Percentiles rank a stretch among this genome's conserved stretches.
Conservation (phyloP, 2,797 vertebrate species). For the Corythornis leucogaster region DNA sequence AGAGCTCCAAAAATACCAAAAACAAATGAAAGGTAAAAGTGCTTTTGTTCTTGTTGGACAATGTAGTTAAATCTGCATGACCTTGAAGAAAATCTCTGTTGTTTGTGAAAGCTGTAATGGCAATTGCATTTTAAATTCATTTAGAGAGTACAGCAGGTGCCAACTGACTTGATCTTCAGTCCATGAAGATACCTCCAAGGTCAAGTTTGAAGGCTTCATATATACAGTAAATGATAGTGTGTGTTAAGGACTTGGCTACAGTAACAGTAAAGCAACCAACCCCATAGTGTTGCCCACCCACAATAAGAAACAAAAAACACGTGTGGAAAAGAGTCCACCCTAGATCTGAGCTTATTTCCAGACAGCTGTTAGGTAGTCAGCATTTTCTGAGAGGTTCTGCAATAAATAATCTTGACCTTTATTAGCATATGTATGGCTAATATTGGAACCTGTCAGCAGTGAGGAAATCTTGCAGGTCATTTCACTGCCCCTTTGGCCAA, state of each 20-base stretch:
- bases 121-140: background rate
- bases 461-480: background rate
- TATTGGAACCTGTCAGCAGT: background rate
- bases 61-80: background rate
- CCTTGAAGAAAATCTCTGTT: background rate
- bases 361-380: background rate
- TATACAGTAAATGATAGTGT: background rate
- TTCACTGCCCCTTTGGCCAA: background rate
- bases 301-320: background rate
- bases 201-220: background rate
- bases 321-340: background rate
- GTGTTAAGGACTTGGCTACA: background rate
- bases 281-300: background rate
- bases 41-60: background rate
- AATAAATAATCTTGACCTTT: background rate
- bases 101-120: background rate
- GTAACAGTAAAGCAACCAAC: background rate
- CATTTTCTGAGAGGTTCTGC: background rate
- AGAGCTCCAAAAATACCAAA: slow-evolving; percentile 94
- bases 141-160: background rate
- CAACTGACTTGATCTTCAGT: background rate
- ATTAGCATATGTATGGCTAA: background rate
- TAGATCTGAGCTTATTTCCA: background rate
- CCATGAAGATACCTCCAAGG: background rate
- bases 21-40: slow-evolving; percentile 90